Evolutionary conservation across 2,113 vertebrate genomes (phyloP).

Genomic region (Potamarius usumacintae): DNA sequence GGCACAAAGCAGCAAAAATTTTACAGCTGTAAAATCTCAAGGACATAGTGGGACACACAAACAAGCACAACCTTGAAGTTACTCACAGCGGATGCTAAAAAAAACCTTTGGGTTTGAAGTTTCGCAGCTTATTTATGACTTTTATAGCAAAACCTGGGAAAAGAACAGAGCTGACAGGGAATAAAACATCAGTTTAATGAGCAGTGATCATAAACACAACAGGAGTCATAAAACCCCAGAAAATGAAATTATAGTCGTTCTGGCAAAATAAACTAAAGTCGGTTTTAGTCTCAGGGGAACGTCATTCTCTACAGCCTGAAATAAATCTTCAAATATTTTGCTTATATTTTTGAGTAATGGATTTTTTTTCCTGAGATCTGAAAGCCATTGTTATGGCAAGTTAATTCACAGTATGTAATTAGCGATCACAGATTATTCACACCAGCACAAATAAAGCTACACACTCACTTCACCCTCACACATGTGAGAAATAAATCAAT

Average conservation of each 20-base stretch:
- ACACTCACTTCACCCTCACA: neutral
- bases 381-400: neutral
- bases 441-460: neutral
- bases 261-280: neutral
- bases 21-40: constrained; percentile 6
- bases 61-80: neutral
- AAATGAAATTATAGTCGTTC: neutral
- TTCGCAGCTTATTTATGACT: constrained; percentile 15
- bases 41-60: neutral
- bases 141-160: neutral
- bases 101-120: neutral
- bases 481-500: neutral
- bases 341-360: neutral
- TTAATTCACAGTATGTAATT: neutral
- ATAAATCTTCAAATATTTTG: neutral
- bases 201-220: neutral
- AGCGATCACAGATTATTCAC: neutral
- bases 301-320: neutral
- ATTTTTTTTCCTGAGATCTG: neutral
- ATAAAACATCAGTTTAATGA: constrained; percentile 2
- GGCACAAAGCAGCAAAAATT: neutral
- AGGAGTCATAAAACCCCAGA: neutral
- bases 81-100: neutral
- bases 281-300: neutral
- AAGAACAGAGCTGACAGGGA: neutral